Percentiles rank a stretch among this genome's conserved stretches.
Evolutionary conservation across 2,888 invertebrate species (phyloP).

Genomic region (Gandaritis pyraliata): DNA sequence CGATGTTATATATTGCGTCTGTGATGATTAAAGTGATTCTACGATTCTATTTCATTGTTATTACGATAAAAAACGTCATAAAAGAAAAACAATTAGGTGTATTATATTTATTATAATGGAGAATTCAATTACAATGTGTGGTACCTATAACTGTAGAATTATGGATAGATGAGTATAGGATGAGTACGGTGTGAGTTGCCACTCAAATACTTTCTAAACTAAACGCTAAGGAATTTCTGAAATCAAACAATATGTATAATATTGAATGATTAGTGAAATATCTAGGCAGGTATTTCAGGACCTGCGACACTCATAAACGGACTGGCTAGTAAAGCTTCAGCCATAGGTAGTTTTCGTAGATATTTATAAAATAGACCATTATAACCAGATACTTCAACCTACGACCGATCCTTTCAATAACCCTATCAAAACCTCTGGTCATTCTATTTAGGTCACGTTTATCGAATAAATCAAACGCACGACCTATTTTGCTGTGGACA

Average conservation of each 20-base stretch:
- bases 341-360: too few species aligned
- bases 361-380: conserved; percentile 24
- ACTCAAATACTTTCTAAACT: too few species aligned
- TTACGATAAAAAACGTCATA: conserved; percentile 16
- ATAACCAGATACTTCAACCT: conserved; percentile 20
- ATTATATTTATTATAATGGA: conserved; percentile 5
- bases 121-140: background rate
- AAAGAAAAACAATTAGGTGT: conserved; percentile 10
- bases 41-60: conserved; percentile 12
- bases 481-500: conserved; percentile 52
- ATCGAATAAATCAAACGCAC: conserved; percentile 44
- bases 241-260: too few species aligned
- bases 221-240: too few species aligned
- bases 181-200: too few species aligned
- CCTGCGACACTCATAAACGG: background rate
- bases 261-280: too few species aligned
- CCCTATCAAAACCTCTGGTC: conserved; percentile 36
- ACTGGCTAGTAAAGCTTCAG: background rate
- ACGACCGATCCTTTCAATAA: background rate
- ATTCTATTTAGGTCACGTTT: conserved; percentile 54
- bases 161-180: too few species aligned
- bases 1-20: conserved; percentile 43
- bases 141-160: too few species aligned
- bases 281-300: too few species aligned
- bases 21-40: conserved; percentile 41